Conservation (phyloP, 2,797 vertebrate genomes). For the Lacerta bilineata region DNA sequence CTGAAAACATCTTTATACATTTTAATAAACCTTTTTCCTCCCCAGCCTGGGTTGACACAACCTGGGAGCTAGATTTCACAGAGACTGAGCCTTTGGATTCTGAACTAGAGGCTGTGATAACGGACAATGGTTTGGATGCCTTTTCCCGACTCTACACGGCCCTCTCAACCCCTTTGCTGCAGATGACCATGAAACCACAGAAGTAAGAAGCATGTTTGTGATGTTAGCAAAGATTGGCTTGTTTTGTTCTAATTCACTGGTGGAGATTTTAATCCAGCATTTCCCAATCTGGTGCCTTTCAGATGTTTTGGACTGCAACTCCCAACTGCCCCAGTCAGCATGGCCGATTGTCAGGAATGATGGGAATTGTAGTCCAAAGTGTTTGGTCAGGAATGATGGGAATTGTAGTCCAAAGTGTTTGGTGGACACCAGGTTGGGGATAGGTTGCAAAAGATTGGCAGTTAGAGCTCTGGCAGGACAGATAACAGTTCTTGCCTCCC, state of each 20-base stretch:
- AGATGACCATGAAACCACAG: slow-evolving; percentile 57
- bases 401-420: too few species aligned
- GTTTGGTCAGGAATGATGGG: too few species aligned
- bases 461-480: too few species aligned
- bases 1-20: neutral
- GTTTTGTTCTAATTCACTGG: neutral
- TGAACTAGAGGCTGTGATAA: slow-evolving; percentile 77
- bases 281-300: neutral
- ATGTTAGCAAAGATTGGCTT: neutral
- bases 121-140: slow-evolving; percentile 66
- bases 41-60: slow-evolving; percentile 87
- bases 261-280: too few species aligned
- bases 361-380: too few species aligned
- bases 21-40: slow-evolving; percentile 47
- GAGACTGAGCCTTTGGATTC: slow-evolving; percentile 84
- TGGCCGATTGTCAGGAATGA: too few species aligned
- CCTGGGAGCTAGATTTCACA: slow-evolving; percentile 92
- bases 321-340: too few species aligned
- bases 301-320: too few species aligned
- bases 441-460: too few species aligned
- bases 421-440: too few species aligned
- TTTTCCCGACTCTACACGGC: slow-evolving; percentile 81
- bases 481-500: too few species aligned
- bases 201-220: slow-evolving; percentile 55
- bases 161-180: slow-evolving; percentile 77